phyloP scores from a whole-genome alignment of 2,888 invertebrate genomes.

The Trachelus tabidus region DNA sequence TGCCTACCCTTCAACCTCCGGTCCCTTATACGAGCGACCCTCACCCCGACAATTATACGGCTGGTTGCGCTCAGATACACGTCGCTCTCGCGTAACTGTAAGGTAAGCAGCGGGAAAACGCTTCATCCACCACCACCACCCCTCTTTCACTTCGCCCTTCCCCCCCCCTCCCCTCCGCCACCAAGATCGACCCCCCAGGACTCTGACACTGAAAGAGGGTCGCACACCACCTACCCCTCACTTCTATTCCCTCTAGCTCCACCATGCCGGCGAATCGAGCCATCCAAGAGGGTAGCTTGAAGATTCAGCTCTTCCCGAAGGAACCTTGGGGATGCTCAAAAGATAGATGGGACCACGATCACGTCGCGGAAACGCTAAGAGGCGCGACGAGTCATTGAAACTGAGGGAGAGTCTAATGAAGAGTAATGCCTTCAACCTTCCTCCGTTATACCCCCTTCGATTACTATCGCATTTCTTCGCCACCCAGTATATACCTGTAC shows the following conservation, averaged over 20 bases:
- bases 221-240: neutral
- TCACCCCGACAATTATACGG: conserved; percentile 61
- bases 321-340: conserved; percentile 33
- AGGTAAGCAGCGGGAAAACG: conserved; percentile 46
- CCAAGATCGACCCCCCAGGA: neutral
- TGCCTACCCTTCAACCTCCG: conserved; percentile 37
- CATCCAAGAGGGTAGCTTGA: neutral
- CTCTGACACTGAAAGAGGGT: neutral
- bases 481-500: neutral
- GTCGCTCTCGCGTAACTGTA: conserved; percentile 61
- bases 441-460: neutral
- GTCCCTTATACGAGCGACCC: conserved; percentile 21
- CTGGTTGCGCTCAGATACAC: conserved; percentile 61
- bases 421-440: conserved; percentile 49
- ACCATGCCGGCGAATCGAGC: neutral
- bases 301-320: neutral
- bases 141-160: too few species aligned
- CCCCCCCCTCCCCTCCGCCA: neutral
- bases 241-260: neutral
- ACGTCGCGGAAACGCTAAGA: conserved; percentile 56
- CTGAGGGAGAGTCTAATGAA: conserved; percentile 57
- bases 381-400: conserved; percentile 64
- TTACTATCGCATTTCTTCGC: neutral
- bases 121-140: neutral
- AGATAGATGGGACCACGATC: conserved; percentile 58